Evolutionary conservation across 1,140 invertebrate genomes (phyloP).

Genomic region (Caerostris darwini): DNA sequence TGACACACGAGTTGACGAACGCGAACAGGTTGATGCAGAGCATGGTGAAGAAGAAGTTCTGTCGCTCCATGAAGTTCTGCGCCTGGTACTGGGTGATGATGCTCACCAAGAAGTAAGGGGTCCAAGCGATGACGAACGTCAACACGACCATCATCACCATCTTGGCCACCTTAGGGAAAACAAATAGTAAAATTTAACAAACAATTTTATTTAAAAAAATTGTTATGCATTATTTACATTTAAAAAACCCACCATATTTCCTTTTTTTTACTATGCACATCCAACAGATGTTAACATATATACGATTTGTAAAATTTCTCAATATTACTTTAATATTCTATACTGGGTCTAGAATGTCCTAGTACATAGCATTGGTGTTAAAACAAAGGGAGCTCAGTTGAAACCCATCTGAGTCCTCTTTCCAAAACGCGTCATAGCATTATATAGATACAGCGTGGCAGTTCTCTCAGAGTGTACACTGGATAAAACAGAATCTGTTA

Average conservation of each 20-base stretch:
- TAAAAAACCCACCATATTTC: not conserved
- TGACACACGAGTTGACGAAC: slow-evolving; percentile 83
- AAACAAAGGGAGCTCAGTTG: too few species aligned
- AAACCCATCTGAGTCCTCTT: too few species aligned
- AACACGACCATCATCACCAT: slow-evolving; percentile 83
- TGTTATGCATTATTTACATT: not conserved
- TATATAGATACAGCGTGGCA: too few species aligned
- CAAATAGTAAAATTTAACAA: not conserved
- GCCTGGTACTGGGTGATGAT: slow-evolving; percentile 82
- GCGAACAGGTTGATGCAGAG: slow-evolving; percentile 83
- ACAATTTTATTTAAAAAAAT: not conserved
- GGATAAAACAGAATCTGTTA: too few species aligned
- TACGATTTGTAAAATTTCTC: too few species aligned
- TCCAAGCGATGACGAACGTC: slow-evolving; percentile 82
- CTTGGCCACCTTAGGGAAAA: slow-evolving; percentile 80
- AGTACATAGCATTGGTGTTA: too few species aligned
- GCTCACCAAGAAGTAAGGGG: slow-evolving; percentile 83
- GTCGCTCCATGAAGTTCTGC: slow-evolving; percentile 81
- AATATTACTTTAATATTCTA: too few species aligned
- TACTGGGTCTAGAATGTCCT: too few species aligned
- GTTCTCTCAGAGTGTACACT: too few species aligned
- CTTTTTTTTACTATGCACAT: not conserved
- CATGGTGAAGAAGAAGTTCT: slow-evolving; percentile 84
- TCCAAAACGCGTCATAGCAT: too few species aligned
- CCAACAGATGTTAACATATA: too few species aligned